Conservation (phyloP, 2,888 invertebrate genomes). For the Deroplatys truncata region DNA sequence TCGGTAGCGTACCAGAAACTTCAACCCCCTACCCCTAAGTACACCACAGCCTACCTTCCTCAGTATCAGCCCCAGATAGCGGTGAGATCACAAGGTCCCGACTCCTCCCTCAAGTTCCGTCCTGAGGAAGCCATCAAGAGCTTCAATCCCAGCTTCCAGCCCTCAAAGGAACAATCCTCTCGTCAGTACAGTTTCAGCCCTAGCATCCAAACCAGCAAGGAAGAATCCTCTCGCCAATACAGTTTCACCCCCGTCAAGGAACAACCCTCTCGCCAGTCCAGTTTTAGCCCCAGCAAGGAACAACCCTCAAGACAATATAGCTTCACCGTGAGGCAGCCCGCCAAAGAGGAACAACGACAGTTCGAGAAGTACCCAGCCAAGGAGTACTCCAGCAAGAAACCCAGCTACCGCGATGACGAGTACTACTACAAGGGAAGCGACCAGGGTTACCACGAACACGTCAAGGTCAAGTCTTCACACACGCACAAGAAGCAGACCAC, state of each 20-base stretch:
- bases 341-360: not conserved
- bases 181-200: not conserved
- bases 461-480: not conserved
- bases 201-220: not conserved
- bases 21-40: not conserved
- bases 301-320: not conserved
- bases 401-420: not conserved
- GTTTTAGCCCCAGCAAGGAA: not conserved
- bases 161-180: not conserved
- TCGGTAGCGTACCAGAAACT: not conserved
- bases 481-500: not conserved
- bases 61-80: not conserved
- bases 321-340: not conserved
- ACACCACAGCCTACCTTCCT: not conserved
- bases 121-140: not conserved
- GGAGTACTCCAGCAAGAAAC: not conserved
- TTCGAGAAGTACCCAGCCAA: not conserved
- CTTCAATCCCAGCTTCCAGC: not conserved
- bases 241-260: not conserved
- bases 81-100: too few relatives aligned
- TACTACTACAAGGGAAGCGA: not conserved
- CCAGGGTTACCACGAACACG: not conserved
- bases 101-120: not conserved
- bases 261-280: not conserved
- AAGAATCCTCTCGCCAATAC: not conserved